Conservation (phyloP, 2,797 vertebrate genomes). For the Enteromius mattozi region DNA sequence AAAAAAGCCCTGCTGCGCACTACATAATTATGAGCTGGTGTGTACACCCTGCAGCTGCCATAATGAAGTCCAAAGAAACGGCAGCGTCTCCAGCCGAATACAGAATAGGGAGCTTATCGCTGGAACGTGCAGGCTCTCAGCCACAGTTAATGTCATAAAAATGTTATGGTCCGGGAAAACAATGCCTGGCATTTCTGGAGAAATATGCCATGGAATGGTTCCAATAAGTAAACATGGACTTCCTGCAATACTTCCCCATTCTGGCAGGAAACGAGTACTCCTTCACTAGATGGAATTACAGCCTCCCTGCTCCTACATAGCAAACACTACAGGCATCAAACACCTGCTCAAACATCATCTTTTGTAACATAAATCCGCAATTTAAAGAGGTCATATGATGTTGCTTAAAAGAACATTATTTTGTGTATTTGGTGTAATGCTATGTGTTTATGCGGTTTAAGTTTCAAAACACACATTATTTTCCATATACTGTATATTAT, state of each 20-base stretch:
- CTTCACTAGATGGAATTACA: slow-evolving; percentile 30
- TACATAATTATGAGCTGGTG: slow-evolving; percentile 21
- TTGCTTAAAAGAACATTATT: too few species aligned
- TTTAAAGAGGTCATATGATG: background rate
- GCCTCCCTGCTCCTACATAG: slow-evolving; percentile 22
- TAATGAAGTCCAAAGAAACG: slow-evolving; percentile 9
- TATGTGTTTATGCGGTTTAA: too few species aligned
- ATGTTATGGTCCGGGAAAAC: slow-evolving; percentile 63
- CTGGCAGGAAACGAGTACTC: slow-evolving; percentile 69
- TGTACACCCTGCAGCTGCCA: slow-evolving; percentile 21
- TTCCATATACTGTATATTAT: too few species aligned
- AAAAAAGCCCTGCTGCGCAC: background rate
- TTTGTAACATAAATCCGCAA: background rate
- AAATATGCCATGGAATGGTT: slow-evolving; percentile 64
- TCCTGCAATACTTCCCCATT: slow-evolving; percentile 72
- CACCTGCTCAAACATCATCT: slow-evolving; percentile 28
- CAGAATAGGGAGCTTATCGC: slow-evolving; percentile 33
- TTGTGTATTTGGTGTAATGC: too few species aligned
- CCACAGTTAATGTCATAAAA: slow-evolving; percentile 57
- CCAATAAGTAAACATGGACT: slow-evolving; percentile 74
- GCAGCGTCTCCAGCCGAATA: background rate
- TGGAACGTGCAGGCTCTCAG: slow-evolving; percentile 30
- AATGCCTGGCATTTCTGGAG: slow-evolving; percentile 71
- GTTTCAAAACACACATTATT: too few species aligned
- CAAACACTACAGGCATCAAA: slow-evolving; percentile 30